Evolutionary conservation across 2,797 vertebrate species (phyloP).

Genomic region (Garrulus glandarius): DNA sequence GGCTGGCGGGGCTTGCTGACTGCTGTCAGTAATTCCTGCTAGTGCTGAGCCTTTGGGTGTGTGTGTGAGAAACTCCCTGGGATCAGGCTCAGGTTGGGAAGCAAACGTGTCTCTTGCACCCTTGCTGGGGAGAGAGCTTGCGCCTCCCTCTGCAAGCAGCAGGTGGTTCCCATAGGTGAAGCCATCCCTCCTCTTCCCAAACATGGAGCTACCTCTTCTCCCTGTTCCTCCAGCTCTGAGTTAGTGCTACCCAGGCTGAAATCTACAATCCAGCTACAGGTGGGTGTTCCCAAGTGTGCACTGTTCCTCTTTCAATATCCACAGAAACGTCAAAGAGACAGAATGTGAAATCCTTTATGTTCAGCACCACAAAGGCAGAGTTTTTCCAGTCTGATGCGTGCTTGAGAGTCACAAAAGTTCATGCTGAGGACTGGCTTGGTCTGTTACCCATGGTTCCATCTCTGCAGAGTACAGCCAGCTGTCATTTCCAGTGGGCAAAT

Average conservation of each 20-base stretch:
- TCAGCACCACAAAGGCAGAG: background rate
- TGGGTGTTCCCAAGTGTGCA: background rate
- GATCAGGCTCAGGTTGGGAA: background rate
- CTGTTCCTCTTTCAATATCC: background rate
- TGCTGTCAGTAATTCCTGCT: background rate
- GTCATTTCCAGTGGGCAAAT: background rate
- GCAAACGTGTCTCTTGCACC: background rate
- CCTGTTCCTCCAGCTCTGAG: background rate
- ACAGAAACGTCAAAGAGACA: background rate
- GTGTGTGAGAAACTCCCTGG: background rate
- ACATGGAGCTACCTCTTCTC: background rate
- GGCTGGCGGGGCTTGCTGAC: accelerated
- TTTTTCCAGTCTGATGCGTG: background rate
- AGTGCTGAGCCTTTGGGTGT: background rate
- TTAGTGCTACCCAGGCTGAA: background rate
- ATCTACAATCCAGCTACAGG: background rate
- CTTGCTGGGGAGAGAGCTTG: background rate
- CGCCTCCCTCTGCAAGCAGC: background rate
- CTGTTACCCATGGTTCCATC: background rate
- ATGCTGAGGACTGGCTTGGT: background rate
- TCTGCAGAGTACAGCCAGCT: background rate
- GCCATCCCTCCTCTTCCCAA: background rate
- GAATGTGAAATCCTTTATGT: background rate
- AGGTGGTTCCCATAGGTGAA: background rate
- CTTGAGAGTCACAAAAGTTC: background rate